These are phyloP conservation scores for Astreopora myriophthalma DNA, from an alignment of 64 coral and sea anemone genomes.

Conservation along the genomic window DNA sequence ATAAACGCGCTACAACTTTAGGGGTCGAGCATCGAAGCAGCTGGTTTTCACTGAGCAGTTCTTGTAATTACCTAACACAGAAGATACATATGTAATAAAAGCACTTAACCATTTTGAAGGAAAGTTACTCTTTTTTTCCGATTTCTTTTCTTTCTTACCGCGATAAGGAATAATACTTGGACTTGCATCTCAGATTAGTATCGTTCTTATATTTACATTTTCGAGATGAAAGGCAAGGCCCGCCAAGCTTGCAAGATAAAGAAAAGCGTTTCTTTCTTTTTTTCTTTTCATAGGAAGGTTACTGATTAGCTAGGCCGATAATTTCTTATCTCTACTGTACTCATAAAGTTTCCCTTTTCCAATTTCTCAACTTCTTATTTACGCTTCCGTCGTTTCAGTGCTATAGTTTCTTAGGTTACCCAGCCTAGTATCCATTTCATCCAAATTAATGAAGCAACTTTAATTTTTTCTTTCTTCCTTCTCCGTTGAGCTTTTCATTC, in stretches of 20 bases:
- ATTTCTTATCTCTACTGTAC: slow-evolving; percentile 32
- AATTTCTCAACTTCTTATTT: not conserved
- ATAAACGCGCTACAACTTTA: not conserved
- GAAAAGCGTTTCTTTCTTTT: not conserved
- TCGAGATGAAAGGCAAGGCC: slow-evolving; percentile 31
- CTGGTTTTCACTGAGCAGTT: not conserved
- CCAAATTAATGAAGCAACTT: not conserved
- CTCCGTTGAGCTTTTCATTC: not conserved
- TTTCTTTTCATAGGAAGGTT: not conserved
- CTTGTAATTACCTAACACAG: not conserved
- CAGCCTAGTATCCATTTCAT: slow-evolving; percentile 2
- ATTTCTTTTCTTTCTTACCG: not conserved
- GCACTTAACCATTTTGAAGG: not conserved
- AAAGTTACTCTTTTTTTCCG: not conserved
- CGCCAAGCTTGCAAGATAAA: not conserved
- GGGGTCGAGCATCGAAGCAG: no score
- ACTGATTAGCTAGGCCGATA: not conserved
- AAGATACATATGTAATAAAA: not conserved
- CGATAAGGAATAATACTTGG: not conserved
- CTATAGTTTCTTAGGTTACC: not conserved
- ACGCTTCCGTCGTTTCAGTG: not conserved
- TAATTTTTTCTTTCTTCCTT: not conserved
- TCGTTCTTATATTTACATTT: slow-evolving; percentile 20
- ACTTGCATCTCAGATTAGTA: not conserved
- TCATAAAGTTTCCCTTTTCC: slow-evolving; percentile 20